Conservation (phyloP, 2,797 vertebrate species). For the Megaceryle alcyon region DNA sequence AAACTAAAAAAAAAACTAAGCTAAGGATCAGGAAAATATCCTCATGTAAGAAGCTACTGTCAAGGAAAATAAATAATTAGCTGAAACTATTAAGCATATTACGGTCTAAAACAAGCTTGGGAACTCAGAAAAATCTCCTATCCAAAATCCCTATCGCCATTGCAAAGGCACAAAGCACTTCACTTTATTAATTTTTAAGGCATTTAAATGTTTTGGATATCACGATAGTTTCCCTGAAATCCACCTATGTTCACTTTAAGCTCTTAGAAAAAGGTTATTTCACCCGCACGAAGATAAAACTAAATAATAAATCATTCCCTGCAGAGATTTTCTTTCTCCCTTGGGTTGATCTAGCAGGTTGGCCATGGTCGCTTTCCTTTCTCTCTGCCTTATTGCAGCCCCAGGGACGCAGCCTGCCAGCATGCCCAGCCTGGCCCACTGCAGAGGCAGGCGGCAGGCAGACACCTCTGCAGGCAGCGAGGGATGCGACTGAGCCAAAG, state of each 20-base stretch:
- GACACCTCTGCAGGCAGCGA: not conserved
- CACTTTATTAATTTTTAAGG: not conserved
- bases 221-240: not conserved
- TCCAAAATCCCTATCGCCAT: not conserved
- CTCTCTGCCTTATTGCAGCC: too few species aligned
- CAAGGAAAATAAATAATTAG: slow-evolving; percentile 18
- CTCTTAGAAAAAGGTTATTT: not conserved
- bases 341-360: not conserved
- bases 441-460: not conserved
- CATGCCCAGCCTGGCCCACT: not conserved
- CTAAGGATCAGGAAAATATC: not conserved
- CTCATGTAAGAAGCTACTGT: not conserved
- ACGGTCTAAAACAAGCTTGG: not conserved
- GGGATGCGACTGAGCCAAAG: not conserved
- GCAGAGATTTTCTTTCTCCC: not conserved
- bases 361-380: not conserved
- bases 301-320: not conserved
- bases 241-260: not conserved
- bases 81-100: not conserved
- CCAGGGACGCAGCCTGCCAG: not conserved
- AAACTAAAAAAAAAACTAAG: not conserved
- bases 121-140: not conserved
- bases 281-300: not conserved
- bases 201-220: not conserved
- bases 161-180: not conserved